Conservation (phyloP, 1,140 invertebrate genomes). For the Brachionus calyciflorus region DNA sequence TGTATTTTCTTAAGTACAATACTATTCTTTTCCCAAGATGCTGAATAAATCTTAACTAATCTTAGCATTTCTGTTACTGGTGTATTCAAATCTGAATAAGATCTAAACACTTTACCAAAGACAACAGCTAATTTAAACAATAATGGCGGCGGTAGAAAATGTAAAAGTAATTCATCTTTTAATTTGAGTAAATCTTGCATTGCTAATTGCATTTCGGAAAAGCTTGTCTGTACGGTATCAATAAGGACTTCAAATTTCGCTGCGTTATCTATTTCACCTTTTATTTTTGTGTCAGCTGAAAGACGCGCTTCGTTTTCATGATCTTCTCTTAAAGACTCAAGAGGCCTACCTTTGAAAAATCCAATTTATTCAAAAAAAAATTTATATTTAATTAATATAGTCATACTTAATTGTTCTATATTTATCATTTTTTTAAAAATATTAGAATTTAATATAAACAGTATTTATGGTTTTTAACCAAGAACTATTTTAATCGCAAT, state of each 20-base stretch:
- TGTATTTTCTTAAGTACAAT: conserved; percentile 58
- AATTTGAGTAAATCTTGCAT: conserved; percentile 54
- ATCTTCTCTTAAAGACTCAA: not conserved
- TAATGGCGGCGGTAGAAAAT: conserved; percentile 56
- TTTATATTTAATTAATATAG: too few relatives aligned
- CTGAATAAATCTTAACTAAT: conserved; percentile 57
- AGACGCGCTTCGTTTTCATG: conserved; percentile 3
- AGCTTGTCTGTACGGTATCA: conserved; percentile 5
- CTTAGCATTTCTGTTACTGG: conserved; percentile 58
- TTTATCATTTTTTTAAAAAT: too few relatives aligned
- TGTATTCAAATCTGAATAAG: conserved; percentile 52
- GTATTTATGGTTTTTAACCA: too few relatives aligned
- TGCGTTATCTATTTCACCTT: not conserved
- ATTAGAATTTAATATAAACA: too few relatives aligned
- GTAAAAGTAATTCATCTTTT: conserved; percentile 58
- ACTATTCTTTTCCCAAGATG: conserved; percentile 60
- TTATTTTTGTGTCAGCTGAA: not conserved
- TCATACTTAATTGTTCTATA: too few relatives aligned
- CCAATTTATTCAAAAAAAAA: too few relatives aligned
- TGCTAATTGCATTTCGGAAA: conserved; percentile 32
- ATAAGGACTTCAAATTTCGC: conserved; percentile 25
- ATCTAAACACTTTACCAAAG: conserved; percentile 55
- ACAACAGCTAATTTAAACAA: conserved; percentile 55
- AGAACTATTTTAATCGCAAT: too few relatives aligned
- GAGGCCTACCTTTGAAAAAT: too few relatives aligned